These are phyloP conservation scores for Neoitamus cyanurus DNA, from an alignment of 2,888 invertebrate genomes.

Conservation along the genomic window DNA sequence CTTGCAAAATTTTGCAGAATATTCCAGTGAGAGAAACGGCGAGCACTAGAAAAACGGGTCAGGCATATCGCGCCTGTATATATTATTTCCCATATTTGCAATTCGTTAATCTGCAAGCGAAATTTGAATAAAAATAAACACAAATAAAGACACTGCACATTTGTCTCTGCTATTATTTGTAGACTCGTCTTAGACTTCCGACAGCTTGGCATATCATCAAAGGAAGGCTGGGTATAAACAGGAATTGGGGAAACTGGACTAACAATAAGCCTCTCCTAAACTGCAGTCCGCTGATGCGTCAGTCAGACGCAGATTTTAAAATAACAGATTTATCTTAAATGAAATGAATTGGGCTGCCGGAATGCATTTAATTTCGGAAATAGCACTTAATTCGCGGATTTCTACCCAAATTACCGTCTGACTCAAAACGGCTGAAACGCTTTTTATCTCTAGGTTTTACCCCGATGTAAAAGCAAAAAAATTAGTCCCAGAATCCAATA, in stretches of 20 bases:
- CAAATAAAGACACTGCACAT: not conserved
- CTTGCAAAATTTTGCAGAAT: not conserved
- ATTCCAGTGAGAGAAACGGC: not conserved
- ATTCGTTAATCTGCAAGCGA: not conserved
- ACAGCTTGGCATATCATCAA: not conserved
- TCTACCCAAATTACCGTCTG: not conserved
- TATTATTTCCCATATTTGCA: not conserved
- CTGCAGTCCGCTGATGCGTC: not conserved
- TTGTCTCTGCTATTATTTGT: not conserved
- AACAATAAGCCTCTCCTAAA: not conserved
- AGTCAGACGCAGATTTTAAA: not conserved
- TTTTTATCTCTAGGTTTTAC: not conserved
- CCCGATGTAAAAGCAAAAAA: not conserved
- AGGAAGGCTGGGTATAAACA: not conserved
- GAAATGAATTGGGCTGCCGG: not conserved
- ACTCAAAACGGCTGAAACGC: not conserved
- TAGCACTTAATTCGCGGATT: conserved; percentile 15
- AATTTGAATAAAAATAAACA: not conserved
- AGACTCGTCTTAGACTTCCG: not conserved
- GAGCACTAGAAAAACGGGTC: not conserved
- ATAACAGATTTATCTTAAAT: not conserved
- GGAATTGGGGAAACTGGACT: not conserved
- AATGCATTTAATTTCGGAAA: conserved; percentile 32
- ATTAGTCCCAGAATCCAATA: not conserved
- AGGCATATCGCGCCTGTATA: not conserved